Percentiles rank a stretch among this genome's conserved stretches.
Evolutionary conservation across 1,140 invertebrate species (phyloP).

Genomic region (Pectinophora gossypiella): DNA sequence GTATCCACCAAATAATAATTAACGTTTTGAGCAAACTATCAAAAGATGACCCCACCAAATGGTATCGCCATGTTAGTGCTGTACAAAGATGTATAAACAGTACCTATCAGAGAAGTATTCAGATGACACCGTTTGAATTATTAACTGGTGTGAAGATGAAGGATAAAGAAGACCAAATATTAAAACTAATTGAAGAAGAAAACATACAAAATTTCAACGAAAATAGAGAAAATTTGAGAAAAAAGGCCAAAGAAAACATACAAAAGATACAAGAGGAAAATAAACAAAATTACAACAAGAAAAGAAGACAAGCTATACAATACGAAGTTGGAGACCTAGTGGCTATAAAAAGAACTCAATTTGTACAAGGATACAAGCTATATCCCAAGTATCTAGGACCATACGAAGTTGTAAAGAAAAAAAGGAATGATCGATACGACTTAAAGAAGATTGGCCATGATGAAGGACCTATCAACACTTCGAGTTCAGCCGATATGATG

Average conservation of each 20-base stretch:
- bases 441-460: conserved; percentile 23
- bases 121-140: not conserved
- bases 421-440: conserved; percentile 35
- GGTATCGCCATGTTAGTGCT: not conserved
- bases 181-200: not conserved
- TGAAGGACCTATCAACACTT: conserved; percentile 11
- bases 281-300: not conserved
- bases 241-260: conserved; percentile 4
- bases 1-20: too few relatives aligned
- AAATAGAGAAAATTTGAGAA: conserved; percentile 5
- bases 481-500: conserved; percentile 13
- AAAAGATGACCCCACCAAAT: not conserved
- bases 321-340: not conserved
- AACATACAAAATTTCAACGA: not conserved
- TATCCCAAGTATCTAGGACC: conserved; percentile 47
- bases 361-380: too few relatives aligned
- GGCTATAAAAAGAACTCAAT: too few relatives aligned
- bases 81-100: not conserved
- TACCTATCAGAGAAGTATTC: not conserved
- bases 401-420: conserved; percentile 32
- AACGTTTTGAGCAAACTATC: conserved; percentile 8
- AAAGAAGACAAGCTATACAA: not conserved
- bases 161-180: not conserved
- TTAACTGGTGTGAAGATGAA: not conserved
- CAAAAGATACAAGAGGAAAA: conserved; percentile 11